Evolutionary conservation across 2,113 vertebrate genomes (phyloP).

Genomic region (Pao palembangensis): DNA sequence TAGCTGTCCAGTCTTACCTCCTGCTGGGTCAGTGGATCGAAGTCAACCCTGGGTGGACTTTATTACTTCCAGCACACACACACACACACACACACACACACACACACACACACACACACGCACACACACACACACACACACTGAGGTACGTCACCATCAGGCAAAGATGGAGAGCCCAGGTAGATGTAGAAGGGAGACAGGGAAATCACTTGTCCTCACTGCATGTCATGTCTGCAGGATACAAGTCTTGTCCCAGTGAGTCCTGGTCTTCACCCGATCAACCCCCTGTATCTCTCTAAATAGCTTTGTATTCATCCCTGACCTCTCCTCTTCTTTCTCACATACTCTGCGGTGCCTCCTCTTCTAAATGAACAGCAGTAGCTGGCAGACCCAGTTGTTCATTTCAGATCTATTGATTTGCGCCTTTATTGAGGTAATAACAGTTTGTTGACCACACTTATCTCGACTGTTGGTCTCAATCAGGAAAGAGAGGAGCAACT

Average conservation of each 20-base stretch:
- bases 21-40: conserved; percentile 92
- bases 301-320: conserved; percentile 61
- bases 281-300: conserved; percentile 64
- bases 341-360: conserved; percentile 70
- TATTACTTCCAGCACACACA: conserved; percentile 84
- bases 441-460: conserved; percentile 87
- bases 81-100: conserved; percentile 30
- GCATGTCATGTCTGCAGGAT: conserved; percentile 64
- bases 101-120: conserved; percentile 23
- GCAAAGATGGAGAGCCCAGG: conserved; percentile 60
- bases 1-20: conserved; percentile 86
- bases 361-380: conserved; percentile 86
- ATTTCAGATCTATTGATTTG: conserved; percentile 95
- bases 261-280: conserved; percentile 70
- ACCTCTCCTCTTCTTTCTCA: conserved; percentile 45
- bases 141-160: conserved; percentile 46
- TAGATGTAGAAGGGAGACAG: conserved; percentile 58
- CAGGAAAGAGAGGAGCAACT: conserved; percentile 61
- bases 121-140: conserved; percentile 26
- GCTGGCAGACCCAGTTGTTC: conserved; percentile 87
- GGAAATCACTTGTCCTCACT: conserved; percentile 67
- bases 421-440: conserved; percentile 90
- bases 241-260: conserved; percentile 55
- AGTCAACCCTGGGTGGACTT: conserved; percentile 85
- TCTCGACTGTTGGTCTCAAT: conserved; percentile 88